Evolutionary conservation across 2,888 invertebrate genomes (phyloP).

Genomic region (Drosophila siamana): DNA sequence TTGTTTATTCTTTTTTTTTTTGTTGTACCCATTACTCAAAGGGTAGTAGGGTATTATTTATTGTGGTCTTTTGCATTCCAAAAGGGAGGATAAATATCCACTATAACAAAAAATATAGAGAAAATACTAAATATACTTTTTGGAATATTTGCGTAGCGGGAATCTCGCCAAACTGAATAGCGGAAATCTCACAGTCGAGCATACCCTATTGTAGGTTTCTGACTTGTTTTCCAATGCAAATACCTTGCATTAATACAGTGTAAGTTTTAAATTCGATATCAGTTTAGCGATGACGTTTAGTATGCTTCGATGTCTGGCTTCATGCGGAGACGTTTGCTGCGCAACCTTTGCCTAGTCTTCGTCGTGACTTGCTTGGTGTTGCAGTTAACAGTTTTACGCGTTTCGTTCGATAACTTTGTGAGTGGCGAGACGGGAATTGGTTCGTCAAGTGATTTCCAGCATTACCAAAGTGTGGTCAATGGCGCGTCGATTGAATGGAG

Average conservation of each 20-base stretch:
- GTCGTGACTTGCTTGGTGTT: conserved; percentile 26
- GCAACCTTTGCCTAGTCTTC: conserved; percentile 27
- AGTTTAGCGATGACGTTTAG: too few species aligned
- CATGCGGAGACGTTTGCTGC: conserved; percentile 22
- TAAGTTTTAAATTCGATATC: conserved; percentile 14
- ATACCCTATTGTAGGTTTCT: too few species aligned
- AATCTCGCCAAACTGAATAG: too few species aligned
- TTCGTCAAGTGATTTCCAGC: neutral
- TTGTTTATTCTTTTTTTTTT: too few species aligned
- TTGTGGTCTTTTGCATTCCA: conserved; percentile 3
- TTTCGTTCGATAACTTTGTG: conserved; percentile 35
- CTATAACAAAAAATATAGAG: too few species aligned
- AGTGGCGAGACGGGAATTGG: neutral
- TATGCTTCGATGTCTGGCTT: conserved; percentile 47
- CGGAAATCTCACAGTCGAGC: too few species aligned
- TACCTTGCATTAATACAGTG: conserved; percentile 16
- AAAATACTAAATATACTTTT: too few species aligned
- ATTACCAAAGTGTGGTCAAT: neutral
- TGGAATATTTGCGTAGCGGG: too few species aligned
- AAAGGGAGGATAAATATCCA: too few species aligned
- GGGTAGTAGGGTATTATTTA: neutral
- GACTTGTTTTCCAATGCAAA: too few species aligned
- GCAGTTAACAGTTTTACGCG: conserved; percentile 36
- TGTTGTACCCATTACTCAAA: too few species aligned
- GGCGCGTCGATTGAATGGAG: conserved; percentile 21